These are phyloP conservation scores for Sebastes elongatus DNA, from an alignment of 2,797 vertebrate genomes.

Conservation along the genomic window DNA sequence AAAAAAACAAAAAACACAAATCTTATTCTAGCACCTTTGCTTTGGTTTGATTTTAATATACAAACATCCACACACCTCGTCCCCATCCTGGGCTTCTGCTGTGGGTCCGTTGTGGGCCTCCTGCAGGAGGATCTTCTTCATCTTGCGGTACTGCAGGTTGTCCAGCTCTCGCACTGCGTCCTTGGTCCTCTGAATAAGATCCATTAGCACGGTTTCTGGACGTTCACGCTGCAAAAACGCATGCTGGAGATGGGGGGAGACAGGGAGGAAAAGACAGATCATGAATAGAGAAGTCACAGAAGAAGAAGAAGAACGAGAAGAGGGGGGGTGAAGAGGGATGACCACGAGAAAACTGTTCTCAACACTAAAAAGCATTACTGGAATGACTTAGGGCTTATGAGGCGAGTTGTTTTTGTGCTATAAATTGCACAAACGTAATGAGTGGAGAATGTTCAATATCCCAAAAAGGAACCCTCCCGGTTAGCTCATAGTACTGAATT, in stretches of 20 bases:
- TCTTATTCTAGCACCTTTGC: neutral
- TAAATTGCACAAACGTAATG: neutral
- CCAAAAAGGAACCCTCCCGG: neutral
- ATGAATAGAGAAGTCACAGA: neutral
- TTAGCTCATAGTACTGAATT: neutral
- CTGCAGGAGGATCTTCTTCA: constrained; percentile 96
- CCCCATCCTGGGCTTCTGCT: constrained; percentile 92
- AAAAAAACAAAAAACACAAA: neutral
- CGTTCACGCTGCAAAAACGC: constrained; percentile 96
- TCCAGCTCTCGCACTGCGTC: constrained; percentile 94
- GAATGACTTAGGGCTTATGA: neutral
- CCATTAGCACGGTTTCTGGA: constrained; percentile 96
- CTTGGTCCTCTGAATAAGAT: constrained; percentile 97
- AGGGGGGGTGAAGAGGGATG: neutral
- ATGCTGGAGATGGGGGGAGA: constrained; percentile 81
- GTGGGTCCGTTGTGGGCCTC: constrained; percentile 96
- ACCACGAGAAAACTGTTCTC: neutral
- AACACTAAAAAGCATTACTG: neutral
- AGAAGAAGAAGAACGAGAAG: neutral
- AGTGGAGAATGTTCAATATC: neutral
- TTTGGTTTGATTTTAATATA: neutral
- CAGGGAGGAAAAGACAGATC: neutral
- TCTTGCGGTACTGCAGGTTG: constrained; percentile 94
- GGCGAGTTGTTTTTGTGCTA: neutral
- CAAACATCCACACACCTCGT: constrained; percentile 86